Base-by-base conservation (phyloP, 2,888 invertebrate genomes). In the Caenorhabditis afra region DNA sequence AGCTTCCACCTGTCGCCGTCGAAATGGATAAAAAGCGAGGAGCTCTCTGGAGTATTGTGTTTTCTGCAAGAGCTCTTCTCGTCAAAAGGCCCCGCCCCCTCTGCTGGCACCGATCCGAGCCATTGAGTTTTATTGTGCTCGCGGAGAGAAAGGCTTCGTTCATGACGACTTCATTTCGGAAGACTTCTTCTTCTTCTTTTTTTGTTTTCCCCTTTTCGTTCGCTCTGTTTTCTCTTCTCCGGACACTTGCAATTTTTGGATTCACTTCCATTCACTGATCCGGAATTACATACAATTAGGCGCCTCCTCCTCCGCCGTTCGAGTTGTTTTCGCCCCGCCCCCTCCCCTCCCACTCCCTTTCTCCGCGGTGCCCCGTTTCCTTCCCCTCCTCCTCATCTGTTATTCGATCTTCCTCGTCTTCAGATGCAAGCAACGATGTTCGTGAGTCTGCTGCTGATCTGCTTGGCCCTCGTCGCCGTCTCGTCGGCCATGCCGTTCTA, bases 381-480 rank as follows among this genome's bases (percentile, higher is more conserved):
- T 16, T 41, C 14, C 50, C 12, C n/a, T 52, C 29, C 37, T 50
- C 23, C 39, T 64, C 29, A 5, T 29, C 29, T 29, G 29, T 53
- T 18, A 47, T 39, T 44, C 22, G n/a, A 44, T 29, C 29, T 29
- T 29, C 29, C 50, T 20, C 20, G 41, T 44, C 59, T 77, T 29
- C 65, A 77, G 77, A 77, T 77, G 77, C 77, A 70, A 71, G 58
- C 68, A 29, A 5, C 66, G 11, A 65, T 77, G 76, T 39, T 67
- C 67, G 22, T 50, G 37, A 35, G 41, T 62, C 16, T 67, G 68
- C 16, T 67, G 68, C 76, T 78, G 66, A 78, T 78, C 77, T 71
- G 47, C 66, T 71, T 78, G 71, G 77, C 71, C 66, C 65, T 78
- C n/a, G 47, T 71, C 61, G 59, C 55, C 55, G 37, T 49, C 18